Evolutionary conservation across 2,113 vertebrate genomes (phyloP).

Genomic region (Lepisosteus oculatus): DNA sequence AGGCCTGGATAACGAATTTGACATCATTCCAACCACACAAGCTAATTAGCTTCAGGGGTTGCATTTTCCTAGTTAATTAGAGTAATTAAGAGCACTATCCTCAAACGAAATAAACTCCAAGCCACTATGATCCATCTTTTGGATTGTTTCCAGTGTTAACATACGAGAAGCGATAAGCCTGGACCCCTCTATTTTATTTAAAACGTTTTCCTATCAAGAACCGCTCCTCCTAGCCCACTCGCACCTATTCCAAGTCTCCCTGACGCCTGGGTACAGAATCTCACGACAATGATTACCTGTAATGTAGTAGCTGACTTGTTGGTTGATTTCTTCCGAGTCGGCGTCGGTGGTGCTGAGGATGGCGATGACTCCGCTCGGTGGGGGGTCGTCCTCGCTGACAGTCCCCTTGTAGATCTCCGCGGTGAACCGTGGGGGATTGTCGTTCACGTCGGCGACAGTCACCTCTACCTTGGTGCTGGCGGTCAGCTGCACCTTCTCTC

Average conservation of each 20-base stretch:
- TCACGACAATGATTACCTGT: conserved; percentile 72
- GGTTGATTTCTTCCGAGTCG: conserved; percentile 84
- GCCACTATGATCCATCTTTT: not conserved
- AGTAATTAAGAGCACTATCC: conserved; percentile 42
- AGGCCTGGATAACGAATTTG: conserved; percentile 35
- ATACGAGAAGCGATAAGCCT: conserved; percentile 23
- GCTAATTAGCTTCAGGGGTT: conserved; percentile 52
- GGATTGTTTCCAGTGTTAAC: conserved; percentile 30
- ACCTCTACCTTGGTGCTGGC: conserved; percentile 77
- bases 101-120: too few relatives aligned
- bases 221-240: too few relatives aligned
- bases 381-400: conserved; percentile 91
- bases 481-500: conserved; percentile 79
- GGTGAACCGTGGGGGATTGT: conserved; percentile 89
- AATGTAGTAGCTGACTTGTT: conserved; percentile 87
- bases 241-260: not conserved
- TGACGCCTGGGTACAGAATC: not conserved
- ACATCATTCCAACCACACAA: conserved; percentile 32
- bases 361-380: conserved; percentile 84
- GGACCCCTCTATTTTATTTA: conserved; percentile 2
- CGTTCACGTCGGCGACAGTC: conserved; percentile 88
- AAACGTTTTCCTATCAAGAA: too few relatives aligned
- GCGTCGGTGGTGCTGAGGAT: conserved; percentile 90
- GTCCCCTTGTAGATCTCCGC: conserved; percentile 97
- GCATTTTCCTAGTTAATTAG: conserved; percentile 38